A percentile compares a stretch with the other conserved stretches of the same genome.
These are phyloP conservation scores for Stichopus chloronotus DNA, from an alignment of 35 echinoderm and acorn worm genomes.

Conservation along the genomic window DNA sequence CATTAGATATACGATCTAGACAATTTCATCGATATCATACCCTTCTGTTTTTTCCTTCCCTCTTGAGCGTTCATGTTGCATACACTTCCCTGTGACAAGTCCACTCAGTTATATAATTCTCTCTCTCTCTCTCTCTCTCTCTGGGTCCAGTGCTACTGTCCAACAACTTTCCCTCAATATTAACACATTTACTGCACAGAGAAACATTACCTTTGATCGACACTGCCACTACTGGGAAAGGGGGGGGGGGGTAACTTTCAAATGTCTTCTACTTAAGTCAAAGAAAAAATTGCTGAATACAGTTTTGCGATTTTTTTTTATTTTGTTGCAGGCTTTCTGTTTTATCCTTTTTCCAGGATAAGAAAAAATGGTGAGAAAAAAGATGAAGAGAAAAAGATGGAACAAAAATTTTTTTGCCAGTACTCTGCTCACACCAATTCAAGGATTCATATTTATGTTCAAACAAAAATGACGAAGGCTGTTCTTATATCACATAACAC, in stretches of 20 bases:
- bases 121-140: background rate
- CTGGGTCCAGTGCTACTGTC: background rate
- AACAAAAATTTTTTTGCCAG: background rate
- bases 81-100: background rate
- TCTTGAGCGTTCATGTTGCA: conserved; percentile 6
- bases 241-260: background rate
- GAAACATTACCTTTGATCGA: background rate
- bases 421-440: conserved; percentile 9
- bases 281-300: background rate
- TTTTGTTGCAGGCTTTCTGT: background rate
- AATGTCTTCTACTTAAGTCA: background rate
- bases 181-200: background rate
- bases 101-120: background rate
- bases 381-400: background rate
- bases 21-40: background rate
- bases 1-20: background rate
- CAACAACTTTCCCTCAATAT: background rate
- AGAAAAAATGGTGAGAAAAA: background rate
- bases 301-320: background rate
- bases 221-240: background rate
- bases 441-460: conserved; percentile 6
- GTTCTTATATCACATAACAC: background rate
- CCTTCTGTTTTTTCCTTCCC: background rate
- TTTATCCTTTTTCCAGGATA: background rate
- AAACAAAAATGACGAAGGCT: background rate